Evolutionary conservation across 1,140 invertebrate species (phyloP), one percentile per base, ranked within the genome.

Genomic region (Trichonephila clavipes): DNA sequence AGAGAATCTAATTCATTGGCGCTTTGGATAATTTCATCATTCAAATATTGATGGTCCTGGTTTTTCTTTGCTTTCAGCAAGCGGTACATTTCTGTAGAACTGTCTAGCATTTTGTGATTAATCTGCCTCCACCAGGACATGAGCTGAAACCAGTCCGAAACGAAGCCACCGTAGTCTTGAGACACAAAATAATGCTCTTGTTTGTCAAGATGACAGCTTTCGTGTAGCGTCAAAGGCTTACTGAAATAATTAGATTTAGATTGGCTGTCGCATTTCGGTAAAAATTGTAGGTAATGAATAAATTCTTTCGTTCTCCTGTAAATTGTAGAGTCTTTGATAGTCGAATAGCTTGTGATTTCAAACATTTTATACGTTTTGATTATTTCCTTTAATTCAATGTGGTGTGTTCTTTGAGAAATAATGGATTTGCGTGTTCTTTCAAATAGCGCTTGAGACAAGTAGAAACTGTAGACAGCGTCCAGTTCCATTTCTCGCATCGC

Each of bases 41-140:
- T 59, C 24, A 34, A 21, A 34, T 34, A 16, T 4, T 12, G 12
- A 6, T 44, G 28, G 21, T 40, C 12, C 7, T 12, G n/a, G 4
- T 34, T 81, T 59, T 61, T 34, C 24, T n/a, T 18, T 12, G 18
- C 14, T 10, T n/a, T 85, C 19, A 64, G 21, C 8, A 44, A 24
- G 1, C 18, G 21, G n/a, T 34, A 83, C 10, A 8, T 59, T 10
- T 81, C 21, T 12, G n/a, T 21, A 51, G 12, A 64, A 64, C 7
- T 12, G 6, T 44, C 62, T 21, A 16, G 44, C 19, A 90, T 24
- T 18, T 81, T 16, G 2, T 34, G 44, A 24, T 83, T 64, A 28
- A 28, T 21, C 16, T 16, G 1, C 19, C 59, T 83, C 77, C 90
- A 91, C 90, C 90, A 91, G 0, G 81, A 91, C 77, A 83, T 64